A percentile compares a stretch with the other conserved stretches of the same genome.
Conservation (phyloP, 1,140 invertebrate species). For the Mya arenaria region DNA sequence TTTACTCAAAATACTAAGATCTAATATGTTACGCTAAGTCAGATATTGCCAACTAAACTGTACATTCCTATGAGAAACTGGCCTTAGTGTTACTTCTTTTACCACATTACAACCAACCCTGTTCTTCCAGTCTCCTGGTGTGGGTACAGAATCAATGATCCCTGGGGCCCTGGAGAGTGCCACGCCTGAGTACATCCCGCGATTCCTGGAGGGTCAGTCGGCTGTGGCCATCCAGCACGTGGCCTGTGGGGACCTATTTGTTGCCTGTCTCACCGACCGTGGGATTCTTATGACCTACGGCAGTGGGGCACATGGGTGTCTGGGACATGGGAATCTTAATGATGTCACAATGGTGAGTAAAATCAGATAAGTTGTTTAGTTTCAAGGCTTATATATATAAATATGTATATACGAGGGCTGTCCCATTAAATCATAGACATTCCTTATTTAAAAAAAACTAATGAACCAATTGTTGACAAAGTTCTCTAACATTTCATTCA, state of each 20-base stretch:
- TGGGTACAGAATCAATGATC: slow-evolving; percentile 72
- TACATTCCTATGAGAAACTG: too few species aligned
- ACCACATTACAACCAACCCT: too few species aligned
- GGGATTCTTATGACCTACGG: slow-evolving; percentile 90
- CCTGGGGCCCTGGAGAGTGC: slow-evolving; percentile 70
- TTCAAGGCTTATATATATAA: neutral
- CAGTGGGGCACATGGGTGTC: slow-evolving; percentile 85
- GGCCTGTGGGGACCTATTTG: slow-evolving; percentile 80
- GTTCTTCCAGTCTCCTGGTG: slow-evolving; percentile 64
- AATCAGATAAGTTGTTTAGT: too few species aligned
- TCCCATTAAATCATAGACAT: too few species aligned
- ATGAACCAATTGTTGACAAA: too few species aligned
- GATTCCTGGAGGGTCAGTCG: slow-evolving; percentile 80
- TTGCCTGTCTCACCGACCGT: slow-evolving; percentile 82
- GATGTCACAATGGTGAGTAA: slow-evolving; percentile 81
- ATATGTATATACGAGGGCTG: too few species aligned
- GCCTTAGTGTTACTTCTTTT: too few species aligned
- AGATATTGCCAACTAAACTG: too few species aligned
- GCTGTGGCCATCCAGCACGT: slow-evolving; percentile 81
- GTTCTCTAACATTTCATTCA: too few species aligned
- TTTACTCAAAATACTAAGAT: too few species aligned
- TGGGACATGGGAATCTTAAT: slow-evolving; percentile 87
- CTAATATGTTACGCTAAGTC: too few species aligned
- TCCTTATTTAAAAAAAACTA: too few species aligned
- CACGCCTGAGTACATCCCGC: slow-evolving; percentile 71